These are phyloP conservation scores for Antheraea assamensis DNA, from an alignment of 2,888 invertebrate species.

Conservation along the genomic window DNA sequence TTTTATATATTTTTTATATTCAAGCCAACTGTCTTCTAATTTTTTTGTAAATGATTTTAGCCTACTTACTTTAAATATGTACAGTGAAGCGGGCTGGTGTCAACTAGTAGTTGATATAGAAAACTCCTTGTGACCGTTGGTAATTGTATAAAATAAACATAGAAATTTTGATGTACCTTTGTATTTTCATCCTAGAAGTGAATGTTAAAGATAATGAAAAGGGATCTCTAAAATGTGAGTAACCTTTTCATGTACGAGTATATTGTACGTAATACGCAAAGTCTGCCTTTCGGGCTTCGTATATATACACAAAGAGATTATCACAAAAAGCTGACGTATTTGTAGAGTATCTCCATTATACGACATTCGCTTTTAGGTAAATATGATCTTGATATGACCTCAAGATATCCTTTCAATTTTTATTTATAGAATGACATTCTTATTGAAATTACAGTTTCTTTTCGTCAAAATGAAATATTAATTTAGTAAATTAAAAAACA, in stretches of 20 bases:
- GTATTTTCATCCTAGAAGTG: slow-evolving; percentile 20
- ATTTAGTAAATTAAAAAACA: not conserved
- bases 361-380: slow-evolving; percentile 3
- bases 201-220: slow-evolving; percentile 54
- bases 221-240: slow-evolving; percentile 50
- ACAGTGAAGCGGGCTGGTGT: not conserved
- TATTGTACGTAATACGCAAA: slow-evolving; percentile 6
- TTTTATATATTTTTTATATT: too few relatives aligned
- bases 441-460: not conserved
- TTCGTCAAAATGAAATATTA: too few relatives aligned
- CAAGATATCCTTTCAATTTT: slow-evolving; percentile 3
- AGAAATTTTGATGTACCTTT: slow-evolving; percentile 12
- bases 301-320: slow-evolving; percentile 25
- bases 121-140: not conserved
- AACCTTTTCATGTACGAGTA: slow-evolving; percentile 36
- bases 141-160: not conserved
- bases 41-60: too few relatives aligned
- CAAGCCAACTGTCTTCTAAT: too few relatives aligned
- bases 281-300: slow-evolving; percentile 24
- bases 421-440: not conserved
- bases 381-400: not conserved
- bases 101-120: not conserved
- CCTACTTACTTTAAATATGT: too few relatives aligned
- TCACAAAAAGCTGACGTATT: slow-evolving; percentile 3
- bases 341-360: slow-evolving; percentile 1